Evolutionary conservation across 2,113 vertebrate species (phyloP).

Genomic region (Mesembrinibis cayennensis): DNA sequence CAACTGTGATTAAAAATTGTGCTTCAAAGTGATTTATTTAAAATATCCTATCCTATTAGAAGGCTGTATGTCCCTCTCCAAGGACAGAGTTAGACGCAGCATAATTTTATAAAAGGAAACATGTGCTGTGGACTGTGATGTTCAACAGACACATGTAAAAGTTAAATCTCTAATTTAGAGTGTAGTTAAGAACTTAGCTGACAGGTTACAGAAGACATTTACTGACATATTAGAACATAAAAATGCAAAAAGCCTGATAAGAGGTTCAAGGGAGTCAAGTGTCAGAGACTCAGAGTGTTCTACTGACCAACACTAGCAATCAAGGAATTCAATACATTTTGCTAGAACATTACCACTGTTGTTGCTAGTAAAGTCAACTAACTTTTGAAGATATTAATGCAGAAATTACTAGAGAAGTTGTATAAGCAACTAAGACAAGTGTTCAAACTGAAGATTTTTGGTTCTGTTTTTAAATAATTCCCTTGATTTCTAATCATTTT

Average conservation of each 20-base stretch:
- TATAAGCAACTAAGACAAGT: neutral
- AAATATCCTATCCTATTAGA: neutral
- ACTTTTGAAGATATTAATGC: neutral
- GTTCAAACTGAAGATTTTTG: neutral
- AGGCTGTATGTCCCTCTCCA: neutral
- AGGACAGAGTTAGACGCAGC: neutral
- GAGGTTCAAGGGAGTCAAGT: neutral
- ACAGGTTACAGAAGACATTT: neutral
- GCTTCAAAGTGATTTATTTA: neutral
- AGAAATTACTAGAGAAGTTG: neutral
- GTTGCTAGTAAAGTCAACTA: neutral
- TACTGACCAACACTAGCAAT: neutral
- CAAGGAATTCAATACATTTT: neutral
- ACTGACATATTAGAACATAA: neutral
- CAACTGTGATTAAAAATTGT: neutral
- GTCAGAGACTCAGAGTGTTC: neutral
- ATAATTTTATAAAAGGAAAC: neutral
- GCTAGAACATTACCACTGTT: neutral
- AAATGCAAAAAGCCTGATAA: neutral
- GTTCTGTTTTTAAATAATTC: neutral
- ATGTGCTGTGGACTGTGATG: neutral
- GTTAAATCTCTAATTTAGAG: neutral
- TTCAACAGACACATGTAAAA: neutral
- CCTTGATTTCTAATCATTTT: neutral
- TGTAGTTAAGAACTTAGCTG: neutral